Percentiles rank a stretch among this genome's conserved stretches.
These are phyloP conservation scores for Corythucha ciliata DNA, from an alignment of 2,888 invertebrate species.

Conservation along the genomic window DNA sequence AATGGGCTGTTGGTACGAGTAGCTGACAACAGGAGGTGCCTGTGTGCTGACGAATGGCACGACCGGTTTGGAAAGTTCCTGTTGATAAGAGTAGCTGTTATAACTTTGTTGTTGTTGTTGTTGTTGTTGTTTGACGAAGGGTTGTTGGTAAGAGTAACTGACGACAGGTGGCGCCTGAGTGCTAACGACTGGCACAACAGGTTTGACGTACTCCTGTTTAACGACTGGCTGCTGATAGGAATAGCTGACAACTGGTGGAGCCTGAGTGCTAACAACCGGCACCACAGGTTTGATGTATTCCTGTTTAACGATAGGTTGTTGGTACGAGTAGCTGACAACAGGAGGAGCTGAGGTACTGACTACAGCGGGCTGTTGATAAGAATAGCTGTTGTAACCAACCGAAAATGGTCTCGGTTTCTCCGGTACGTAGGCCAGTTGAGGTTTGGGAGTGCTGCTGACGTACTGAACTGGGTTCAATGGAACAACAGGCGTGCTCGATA, in stretches of 20 bases:
- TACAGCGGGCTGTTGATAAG: constrained; percentile 28
- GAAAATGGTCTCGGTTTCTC: constrained; percentile 13
- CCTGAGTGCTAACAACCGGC: constrained; percentile 7
- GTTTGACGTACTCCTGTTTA: neutral
- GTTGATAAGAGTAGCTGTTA: too few species aligned
- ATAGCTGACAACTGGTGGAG: constrained; percentile 25
- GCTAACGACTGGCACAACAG: constrained; percentile 3
- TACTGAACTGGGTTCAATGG: constrained; percentile 30
- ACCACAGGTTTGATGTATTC: constrained; percentile 17
- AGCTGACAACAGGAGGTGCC: constrained; percentile 20
- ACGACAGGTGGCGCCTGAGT: constrained; percentile 27
- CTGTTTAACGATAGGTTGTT: constrained; percentile 7
- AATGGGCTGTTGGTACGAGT: constrained; percentile 26
- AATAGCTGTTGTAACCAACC: constrained; percentile 26
- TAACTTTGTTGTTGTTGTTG: too few species aligned
- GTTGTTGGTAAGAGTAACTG: constrained; percentile 24
- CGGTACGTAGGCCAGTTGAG: constrained; percentile 13
- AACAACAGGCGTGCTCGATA: constrained; percentile 26
- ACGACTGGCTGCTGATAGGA: constrained; percentile 22
- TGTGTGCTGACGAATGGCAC: too few species aligned
- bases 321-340: constrained; percentile 20
- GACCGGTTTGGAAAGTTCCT: too few species aligned
- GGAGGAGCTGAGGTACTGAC: constrained; percentile 22
- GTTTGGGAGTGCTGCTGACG: constrained; percentile 15
- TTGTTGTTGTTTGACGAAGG: too few species aligned